Evolutionary conservation across 2,113 vertebrate genomes (phyloP).

Genomic region (Datnioides undecimradiatus): DNA sequence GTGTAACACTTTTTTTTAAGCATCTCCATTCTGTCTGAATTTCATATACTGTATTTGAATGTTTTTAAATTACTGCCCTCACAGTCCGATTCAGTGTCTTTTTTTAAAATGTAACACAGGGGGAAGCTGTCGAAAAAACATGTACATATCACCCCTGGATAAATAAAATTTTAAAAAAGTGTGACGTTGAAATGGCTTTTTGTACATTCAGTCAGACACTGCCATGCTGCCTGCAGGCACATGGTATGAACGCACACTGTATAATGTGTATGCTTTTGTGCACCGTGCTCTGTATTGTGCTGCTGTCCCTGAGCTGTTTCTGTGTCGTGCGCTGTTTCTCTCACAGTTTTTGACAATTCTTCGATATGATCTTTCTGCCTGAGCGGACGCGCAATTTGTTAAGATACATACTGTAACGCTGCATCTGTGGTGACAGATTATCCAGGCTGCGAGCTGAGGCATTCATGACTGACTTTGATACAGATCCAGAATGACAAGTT

Average conservation of each 20-base stretch:
- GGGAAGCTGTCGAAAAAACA: background rate
- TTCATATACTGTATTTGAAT: background rate
- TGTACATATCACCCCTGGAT: background rate
- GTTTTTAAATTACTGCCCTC: background rate
- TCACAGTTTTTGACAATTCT: conserved; percentile 8
- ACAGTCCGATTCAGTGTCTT: background rate
- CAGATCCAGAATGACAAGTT: conserved; percentile 57
- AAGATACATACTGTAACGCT: conserved; percentile 17
- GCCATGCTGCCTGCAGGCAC: background rate
- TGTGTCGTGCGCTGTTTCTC: conserved; percentile 4
- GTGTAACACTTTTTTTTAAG: background rate
- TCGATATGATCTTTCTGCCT: conserved; percentile 2
- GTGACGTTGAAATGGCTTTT: background rate
- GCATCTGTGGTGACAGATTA: conserved; percentile 11
- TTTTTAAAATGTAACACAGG: background rate
- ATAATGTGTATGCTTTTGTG: background rate
- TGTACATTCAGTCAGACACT: background rate
- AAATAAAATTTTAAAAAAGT: background rate
- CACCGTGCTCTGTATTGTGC: background rate
- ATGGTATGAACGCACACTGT: background rate
- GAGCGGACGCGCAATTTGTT: conserved; percentile 1
- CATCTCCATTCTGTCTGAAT: background rate
- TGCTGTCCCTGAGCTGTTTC: background rate
- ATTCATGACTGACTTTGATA: conserved; percentile 55
- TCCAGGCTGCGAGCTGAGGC: conserved; percentile 14